Evolutionary conservation across 92 coral and sea anemone genomes (phyloP).

Genomic region (Epizoanthus scotinus): DNA sequence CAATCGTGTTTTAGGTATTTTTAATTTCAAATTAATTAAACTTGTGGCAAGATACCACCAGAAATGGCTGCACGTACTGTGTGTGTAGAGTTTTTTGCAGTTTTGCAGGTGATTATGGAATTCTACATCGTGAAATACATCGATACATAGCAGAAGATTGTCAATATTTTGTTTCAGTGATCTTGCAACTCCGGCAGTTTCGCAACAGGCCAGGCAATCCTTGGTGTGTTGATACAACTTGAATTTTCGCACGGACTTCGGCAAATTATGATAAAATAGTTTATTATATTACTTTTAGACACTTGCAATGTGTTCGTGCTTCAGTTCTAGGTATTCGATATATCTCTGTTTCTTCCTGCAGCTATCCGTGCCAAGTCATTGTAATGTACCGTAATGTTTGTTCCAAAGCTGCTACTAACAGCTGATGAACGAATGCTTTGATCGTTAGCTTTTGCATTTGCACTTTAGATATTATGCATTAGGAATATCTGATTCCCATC

Average conservation of each 20-base stretch:
- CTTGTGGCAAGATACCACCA: background rate
- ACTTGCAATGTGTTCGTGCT: background rate
- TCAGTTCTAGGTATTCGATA: background rate
- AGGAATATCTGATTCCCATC: background rate
- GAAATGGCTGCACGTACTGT: background rate
- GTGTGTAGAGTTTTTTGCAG: background rate
- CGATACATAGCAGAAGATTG: background rate
- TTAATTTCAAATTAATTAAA: background rate
- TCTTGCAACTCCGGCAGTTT: constrained; percentile 5
- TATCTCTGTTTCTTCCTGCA: background rate
- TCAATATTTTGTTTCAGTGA: constrained; percentile 14
- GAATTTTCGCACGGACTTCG: background rate
- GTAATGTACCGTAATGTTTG: background rate
- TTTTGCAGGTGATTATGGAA: background rate
- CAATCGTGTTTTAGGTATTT: background rate
- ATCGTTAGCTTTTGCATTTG: background rate
- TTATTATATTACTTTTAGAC: background rate
- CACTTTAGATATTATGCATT: background rate
- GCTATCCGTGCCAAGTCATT: background rate
- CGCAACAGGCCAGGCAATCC: constrained; percentile 8
- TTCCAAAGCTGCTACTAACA: background rate
- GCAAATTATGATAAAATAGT: background rate
- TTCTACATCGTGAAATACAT: background rate
- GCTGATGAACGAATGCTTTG: no score
- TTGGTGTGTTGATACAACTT: background rate